Evolutionary conservation across 2,888 invertebrate species (phyloP).

Genomic region (Xestoiulus laeticollis): DNA sequence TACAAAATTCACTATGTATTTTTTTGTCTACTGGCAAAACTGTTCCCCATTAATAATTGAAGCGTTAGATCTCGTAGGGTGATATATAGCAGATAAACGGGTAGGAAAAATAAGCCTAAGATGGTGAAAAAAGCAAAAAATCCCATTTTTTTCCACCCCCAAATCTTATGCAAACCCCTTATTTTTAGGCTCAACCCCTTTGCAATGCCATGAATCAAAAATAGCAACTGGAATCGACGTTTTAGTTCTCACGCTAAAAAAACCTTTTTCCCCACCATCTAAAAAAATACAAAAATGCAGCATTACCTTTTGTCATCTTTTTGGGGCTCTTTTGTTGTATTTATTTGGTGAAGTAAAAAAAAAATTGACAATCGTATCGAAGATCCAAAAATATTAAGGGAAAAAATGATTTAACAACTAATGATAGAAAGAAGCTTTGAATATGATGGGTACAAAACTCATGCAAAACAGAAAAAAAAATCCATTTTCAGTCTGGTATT

Average conservation of each 20-base stretch:
- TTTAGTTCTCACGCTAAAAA: neutral
- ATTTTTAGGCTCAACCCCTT: neutral
- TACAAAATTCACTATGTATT: neutral
- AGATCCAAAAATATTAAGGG: neutral
- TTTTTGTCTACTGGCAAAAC: neutral
- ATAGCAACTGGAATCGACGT: constrained; percentile 15
- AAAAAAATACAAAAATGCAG: neutral
- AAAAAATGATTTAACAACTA: neutral
- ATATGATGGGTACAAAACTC: too few relatives aligned
- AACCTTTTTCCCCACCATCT: neutral
- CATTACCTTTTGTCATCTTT: neutral
- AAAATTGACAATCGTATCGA: neutral
- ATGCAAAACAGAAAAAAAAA: too few relatives aligned
- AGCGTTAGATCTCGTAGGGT: constrained; percentile 11
- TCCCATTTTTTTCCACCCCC: neutral
- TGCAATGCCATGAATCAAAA: constrained; percentile 23
- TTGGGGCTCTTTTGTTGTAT: neutral
- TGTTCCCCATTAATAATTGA: constrained; percentile 11
- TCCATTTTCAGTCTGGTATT: too few relatives aligned
- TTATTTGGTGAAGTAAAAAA: neutral
- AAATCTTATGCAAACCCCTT: neutral
- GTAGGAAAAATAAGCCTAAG: neutral
- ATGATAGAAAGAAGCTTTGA: neutral
- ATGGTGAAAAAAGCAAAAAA: neutral
- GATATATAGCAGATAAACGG: neutral